Base-by-base conservation (phyloP, 2,888 invertebrate species). In the Trissoscelio sp. region DNA sequence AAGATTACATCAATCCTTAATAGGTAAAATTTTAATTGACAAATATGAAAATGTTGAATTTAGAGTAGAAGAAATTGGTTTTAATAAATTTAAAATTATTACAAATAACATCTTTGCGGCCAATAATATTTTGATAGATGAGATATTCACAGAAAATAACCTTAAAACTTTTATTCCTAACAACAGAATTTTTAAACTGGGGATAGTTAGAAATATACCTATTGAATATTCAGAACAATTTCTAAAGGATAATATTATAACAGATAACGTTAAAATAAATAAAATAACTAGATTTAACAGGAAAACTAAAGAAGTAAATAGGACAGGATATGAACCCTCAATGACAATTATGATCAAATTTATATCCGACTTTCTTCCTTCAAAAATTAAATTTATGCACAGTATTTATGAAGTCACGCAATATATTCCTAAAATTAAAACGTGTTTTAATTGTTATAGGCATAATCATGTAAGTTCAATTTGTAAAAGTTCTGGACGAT, bases 71-170 rank as follows among this genome's bases (percentile, higher is more conserved):
- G 6, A 24, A 3, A 24, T 24, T 6, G 24, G 24, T 4, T 60
- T 60, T 24, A 60, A 60, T 24, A 60, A 22, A 60, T 60, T 60
- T 42, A 60, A 60, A 60, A 60, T 60, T 22, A 60, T 42, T 4
- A 60, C 60, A 5, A 60, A 11, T n/a, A 24, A 12, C 20, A 16
- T 44, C 1, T 24, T 24, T 24, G 3, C 55, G 11, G 62, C 62
- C 5, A 62, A 62, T 31, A 9, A 28, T 2, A 42, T 60, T 3
- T 18, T 62, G n/a, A 14, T 39, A 7, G 16, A 60, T 9, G 24
- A 60, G 4, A 42, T 12, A 2, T 28, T 53, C n/a, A 42, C 0
- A 12, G 20, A 60, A 42, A 60, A 60, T n/a, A 22, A 48, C 5
- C 18, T 22, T 22, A 48, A 48, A 48, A 18, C 20, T 20, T 57